A percentile compares a stretch with the other conserved stretches of the same genome.
phyloP scores from a whole-genome alignment of 2,888 invertebrate genomes.

The Acronicta alni region DNA sequence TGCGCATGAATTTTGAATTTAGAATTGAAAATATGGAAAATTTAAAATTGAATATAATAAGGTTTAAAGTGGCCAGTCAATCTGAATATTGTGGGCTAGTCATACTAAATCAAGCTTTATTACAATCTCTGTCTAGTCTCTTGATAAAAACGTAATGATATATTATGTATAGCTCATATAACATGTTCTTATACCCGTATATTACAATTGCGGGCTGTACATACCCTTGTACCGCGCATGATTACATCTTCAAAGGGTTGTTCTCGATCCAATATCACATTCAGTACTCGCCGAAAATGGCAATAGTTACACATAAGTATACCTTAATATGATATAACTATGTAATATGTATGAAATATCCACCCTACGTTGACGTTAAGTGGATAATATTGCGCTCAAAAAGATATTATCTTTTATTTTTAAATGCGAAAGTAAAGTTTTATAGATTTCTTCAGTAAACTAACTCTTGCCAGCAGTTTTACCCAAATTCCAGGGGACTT shows the following conservation, averaged over 20 bases:
- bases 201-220: slow-evolving; percentile 28
- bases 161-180: slow-evolving; percentile 1
- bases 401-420: slow-evolving; percentile 1
- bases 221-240: slow-evolving; percentile 15
- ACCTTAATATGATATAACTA: background rate
- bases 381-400: slow-evolving; percentile 11
- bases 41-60: too few relatives aligned
- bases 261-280: slow-evolving; percentile 37
- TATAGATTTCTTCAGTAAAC: too few relatives aligned
- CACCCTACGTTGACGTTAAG: slow-evolving; percentile 5
- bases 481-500: too few relatives aligned
- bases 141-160: too few relatives aligned
- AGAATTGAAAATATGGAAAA: too few relatives aligned
- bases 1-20: too few relatives aligned
- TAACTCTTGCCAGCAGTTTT: too few relatives aligned
- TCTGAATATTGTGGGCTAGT: too few relatives aligned
- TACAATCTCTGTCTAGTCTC: too few relatives aligned
- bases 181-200: slow-evolving; percentile 1
- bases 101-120: too few relatives aligned
- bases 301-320: slow-evolving; percentile 3
- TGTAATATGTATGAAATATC: slow-evolving; percentile 5
- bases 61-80: too few relatives aligned
- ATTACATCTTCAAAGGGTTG: slow-evolving; percentile 38
- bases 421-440: too few relatives aligned
- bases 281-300: slow-evolving; percentile 6